Percentiles rank a stretch among this genome's conserved stretches.
Evolutionary conservation across 2,797 vertebrate genomes (phyloP).

Genomic region (Tarsius wallacei): DNA sequence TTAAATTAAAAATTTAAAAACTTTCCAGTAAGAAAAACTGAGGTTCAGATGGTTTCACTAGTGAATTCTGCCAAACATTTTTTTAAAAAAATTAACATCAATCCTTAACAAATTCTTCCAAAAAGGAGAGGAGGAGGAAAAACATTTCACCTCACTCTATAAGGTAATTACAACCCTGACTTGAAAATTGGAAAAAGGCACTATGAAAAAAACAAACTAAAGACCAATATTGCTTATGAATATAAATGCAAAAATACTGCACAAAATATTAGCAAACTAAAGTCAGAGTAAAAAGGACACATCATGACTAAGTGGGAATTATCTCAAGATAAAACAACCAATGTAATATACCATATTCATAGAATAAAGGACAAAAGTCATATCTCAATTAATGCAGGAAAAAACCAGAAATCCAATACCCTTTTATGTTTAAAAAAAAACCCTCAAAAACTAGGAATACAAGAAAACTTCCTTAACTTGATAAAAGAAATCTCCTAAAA

Average conservation of each 20-base stretch:
- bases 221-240: neutral
- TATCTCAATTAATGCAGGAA: neutral
- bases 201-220: neutral
- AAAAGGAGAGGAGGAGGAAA: neutral
- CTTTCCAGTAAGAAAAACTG: neutral
- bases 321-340: neutral
- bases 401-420: neutral
- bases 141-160: neutral
- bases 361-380: neutral
- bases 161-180: neutral
- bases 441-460: neutral
- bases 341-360: neutral
- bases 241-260: neutral
- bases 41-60: neutral
- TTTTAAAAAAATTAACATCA: neutral
- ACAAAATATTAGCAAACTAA: neutral
- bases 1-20: neutral
- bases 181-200: neutral
- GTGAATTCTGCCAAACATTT: neutral
- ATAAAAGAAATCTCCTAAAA: neutral
- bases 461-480: neutral
- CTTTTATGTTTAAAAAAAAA: neutral
- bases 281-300: neutral
- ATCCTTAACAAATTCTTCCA: conserved; percentile 15
- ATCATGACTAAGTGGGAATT: neutral